Evolutionary conservation across 1,140 invertebrate species (phyloP), one percentile per base, ranked within the genome.

Genomic region (Stenopsyche tienmushanensis): DNA sequence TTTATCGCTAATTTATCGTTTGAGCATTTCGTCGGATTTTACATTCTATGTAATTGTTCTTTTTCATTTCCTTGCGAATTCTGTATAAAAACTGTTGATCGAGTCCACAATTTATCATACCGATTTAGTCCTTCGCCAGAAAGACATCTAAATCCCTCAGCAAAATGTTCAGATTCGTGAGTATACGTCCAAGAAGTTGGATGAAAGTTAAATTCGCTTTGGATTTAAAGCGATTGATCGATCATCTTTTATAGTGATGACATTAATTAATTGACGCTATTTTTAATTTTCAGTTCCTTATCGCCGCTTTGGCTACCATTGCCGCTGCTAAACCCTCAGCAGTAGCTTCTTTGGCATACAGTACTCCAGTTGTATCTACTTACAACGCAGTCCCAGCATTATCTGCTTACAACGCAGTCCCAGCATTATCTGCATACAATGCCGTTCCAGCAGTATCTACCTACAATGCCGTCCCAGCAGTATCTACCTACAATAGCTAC

Each of bases 201-300:
- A 39, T 8, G 7, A 39, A 39, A 8, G 29, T 13, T 5, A 39
- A 39, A 39, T 39, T 39, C 13, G n/a, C n/a, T n/a, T n/a, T n/a
- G n/a, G n/a, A n/a, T n/a, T n/a, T n/a, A n/a, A n/a, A n/a, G n/a
- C n/a, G n/a, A n/a, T n/a, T n/a, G n/a, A n/a, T n/a, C n/a, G n/a
- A n/a, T n/a, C n/a, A n/a, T n/a, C n/a, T 39, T 5, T 39, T 39
- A 39, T 39, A 8, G 29, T 39, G 13, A 8, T 39, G 5, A 39
- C 13, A 13, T 39, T 13, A 13, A 39, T 7, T 8, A 39, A 7
- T 39, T 39, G 13, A 39, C 5, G 5, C 13, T 39, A 25, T 20
- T 55, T 25, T 18, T 66, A 53, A 58, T 64, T 78, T 75, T 7
- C 73, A 81, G 80, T 75, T 82, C 50, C 72, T 75, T 58, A 68